Base-by-base conservation (phyloP, 2,797 vertebrate genomes). In the Gambusia yucatana region DNA sequence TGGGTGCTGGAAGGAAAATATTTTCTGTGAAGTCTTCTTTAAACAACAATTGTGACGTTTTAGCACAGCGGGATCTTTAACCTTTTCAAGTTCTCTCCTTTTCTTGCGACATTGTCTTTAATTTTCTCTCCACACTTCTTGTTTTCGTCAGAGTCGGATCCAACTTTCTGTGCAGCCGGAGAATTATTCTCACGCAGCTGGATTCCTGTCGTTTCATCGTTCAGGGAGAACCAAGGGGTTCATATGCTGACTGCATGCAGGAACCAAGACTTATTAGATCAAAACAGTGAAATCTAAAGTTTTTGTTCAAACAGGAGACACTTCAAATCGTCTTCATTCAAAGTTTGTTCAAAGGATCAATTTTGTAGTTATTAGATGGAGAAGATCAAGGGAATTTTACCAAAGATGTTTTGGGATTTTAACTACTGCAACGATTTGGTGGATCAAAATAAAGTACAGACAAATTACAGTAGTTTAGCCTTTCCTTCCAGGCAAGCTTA, bases 31-130 rank as follows among this genome's bases (percentile, higher is more conserved):
- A 28, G 73, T 84, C 57, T 75, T 63, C 50, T 81, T 43, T 74
- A 75, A 88, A 84, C 43, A 82, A 43, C 20, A 52, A 17, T 76
- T 83, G 48, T 84, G 79, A 86, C 81, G 78, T 84, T 87, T 87
- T 43, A 81, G 71, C 82, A 77, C 87, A 83, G 84, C 83, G 39
- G 78, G 78, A 86, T 81, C 20, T 30, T 17, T 84, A 80, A 85
- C 85, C 84, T 86, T 87, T 85, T 85, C 25, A 83, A 73, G 71
- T 82, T 47, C 48, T 73, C 70, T 16, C n/a, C 17, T 75, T 81
- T 77, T 86, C 73, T 44, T n/a, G 75, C 73, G 36, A 52, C 59
- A 46, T 30, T 30, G 28, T 78, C 71, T 83, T 76, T 82, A 69
- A 52, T 77, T 83, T 70, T 83, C 77, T 70, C 70, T 71, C 30